These are phyloP conservation scores for Sylvia borin DNA, from an alignment of 2,797 vertebrate species.

Conservation along the genomic window DNA sequence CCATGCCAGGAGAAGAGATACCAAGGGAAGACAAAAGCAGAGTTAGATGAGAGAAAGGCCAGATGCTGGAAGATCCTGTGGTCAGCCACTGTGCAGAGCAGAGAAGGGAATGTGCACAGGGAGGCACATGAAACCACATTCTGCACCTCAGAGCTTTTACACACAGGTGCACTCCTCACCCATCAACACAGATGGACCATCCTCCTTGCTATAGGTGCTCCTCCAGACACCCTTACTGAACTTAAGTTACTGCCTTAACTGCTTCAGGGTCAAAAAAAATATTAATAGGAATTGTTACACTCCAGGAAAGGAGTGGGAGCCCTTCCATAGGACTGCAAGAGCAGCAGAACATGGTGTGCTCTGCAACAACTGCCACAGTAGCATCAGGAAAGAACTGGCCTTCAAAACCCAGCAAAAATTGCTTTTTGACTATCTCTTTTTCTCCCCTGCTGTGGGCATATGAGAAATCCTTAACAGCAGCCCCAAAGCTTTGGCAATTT, in stretches of 20 bases:
- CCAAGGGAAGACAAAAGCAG: neutral
- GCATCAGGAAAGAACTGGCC: neutral
- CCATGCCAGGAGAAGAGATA: neutral
- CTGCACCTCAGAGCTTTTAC: neutral
- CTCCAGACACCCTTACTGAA: neutral
- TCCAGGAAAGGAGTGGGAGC: accelerated
- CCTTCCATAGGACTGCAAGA: neutral
- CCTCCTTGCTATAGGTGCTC: neutral
- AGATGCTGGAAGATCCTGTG: neutral
- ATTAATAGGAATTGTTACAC: neutral
- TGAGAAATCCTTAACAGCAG: neutral
- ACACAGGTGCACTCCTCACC: neutral
- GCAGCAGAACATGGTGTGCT: neutral
- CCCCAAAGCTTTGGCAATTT: slow-evolving; percentile 30
- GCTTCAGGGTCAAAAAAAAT: neutral
- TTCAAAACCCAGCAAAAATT: neutral
- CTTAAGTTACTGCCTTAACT: neutral
- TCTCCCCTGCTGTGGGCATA: neutral
- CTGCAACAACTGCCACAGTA: neutral
- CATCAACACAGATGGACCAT: neutral
- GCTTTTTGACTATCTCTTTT: neutral
- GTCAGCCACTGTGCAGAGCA: neutral
- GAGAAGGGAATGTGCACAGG: neutral
- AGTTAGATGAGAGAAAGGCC: neutral
- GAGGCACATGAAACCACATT: neutral